Evolutionary conservation across 2,113 vertebrate genomes (phyloP).

Genomic region (Eptatretus burgeri): DNA sequence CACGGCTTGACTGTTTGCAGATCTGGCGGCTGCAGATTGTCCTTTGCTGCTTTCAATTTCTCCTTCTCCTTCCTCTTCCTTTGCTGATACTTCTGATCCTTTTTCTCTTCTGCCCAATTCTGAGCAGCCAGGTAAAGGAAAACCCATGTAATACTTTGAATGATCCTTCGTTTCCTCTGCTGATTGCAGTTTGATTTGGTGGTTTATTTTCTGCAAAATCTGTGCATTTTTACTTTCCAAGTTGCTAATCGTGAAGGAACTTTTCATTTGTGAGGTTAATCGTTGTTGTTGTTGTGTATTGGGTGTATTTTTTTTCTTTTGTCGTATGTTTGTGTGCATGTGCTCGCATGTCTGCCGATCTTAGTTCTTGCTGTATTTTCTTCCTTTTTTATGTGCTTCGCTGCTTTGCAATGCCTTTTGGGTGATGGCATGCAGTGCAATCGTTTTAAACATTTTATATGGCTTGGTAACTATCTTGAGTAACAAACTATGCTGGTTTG

Average conservation of each 20-base stretch:
- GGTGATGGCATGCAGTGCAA: too few species aligned
- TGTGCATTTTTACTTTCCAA: background rate
- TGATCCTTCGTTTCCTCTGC: too few species aligned
- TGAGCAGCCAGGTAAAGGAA: conserved; percentile 36
- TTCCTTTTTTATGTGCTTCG: background rate
- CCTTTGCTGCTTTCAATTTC: conserved; percentile 10
- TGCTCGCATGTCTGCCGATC: background rate
- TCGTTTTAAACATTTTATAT: too few species aligned
- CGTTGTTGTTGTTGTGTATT: conserved; percentile 13
- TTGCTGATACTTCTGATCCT: conserved; percentile 36
- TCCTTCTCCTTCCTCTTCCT: conserved; percentile 14
- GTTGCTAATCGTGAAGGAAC: conserved; percentile 9
- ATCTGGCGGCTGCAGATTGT: background rate
- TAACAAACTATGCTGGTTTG: too few species aligned
- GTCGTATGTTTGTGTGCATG: conserved; percentile 7
- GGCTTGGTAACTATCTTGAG: too few species aligned
- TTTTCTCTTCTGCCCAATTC: conserved; percentile 35
- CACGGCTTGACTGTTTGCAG: conserved; percentile 5
- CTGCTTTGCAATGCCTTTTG: too few species aligned
- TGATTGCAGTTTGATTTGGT: too few species aligned
- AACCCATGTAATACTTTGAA: background rate
- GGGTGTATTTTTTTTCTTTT: conserved; percentile 11
- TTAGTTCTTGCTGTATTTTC: conserved; percentile 6
- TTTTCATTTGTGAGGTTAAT: conserved; percentile 13
- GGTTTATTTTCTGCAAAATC: too few species aligned